Evolutionary conservation across 2,797 vertebrate genomes (phyloP).

Genomic region (Phataginus tricuspis): DNA sequence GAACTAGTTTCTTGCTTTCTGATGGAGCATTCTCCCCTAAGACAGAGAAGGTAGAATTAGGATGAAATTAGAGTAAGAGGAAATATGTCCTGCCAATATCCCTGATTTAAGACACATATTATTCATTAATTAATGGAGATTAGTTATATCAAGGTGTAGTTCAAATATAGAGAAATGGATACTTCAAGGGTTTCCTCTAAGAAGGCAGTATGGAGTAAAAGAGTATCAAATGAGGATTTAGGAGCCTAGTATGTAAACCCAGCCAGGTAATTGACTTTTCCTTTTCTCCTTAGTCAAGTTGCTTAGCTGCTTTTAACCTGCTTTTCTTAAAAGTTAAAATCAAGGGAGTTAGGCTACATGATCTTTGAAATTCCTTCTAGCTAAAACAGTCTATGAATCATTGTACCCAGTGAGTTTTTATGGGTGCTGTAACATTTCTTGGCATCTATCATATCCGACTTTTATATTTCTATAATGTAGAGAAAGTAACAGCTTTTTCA

Average conservation of each 20-base stretch:
- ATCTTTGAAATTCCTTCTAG: constrained; percentile 44
- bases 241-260: neutral
- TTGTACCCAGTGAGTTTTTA: constrained; percentile 28
- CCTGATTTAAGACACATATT: neutral
- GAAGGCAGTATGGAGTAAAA: neutral
- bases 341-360: neutral
- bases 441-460: constrained; percentile 34
- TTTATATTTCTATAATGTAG: constrained; percentile 68
- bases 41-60: neutral
- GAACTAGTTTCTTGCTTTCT: constrained; percentile 29
- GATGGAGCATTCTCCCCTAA: neutral
- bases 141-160: neutral
- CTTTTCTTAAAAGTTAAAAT: constrained; percentile 43
- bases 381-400: constrained; percentile 7
- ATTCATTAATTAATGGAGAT: constrained; percentile 9
- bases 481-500: constrained; percentile 63
- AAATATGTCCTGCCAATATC: neutral
- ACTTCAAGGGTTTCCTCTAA: neutral
- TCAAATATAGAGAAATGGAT: neutral
- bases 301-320: constrained; percentile 22
- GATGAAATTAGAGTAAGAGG: neutral
- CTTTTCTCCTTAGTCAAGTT: neutral
- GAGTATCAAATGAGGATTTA: neutral
- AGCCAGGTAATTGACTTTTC: neutral
- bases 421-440: constrained; percentile 52